Evolutionary conservation across 1,140 invertebrate genomes (phyloP), one percentile per base, ranked within the genome.

Genomic region (Magallana angulata): DNA sequence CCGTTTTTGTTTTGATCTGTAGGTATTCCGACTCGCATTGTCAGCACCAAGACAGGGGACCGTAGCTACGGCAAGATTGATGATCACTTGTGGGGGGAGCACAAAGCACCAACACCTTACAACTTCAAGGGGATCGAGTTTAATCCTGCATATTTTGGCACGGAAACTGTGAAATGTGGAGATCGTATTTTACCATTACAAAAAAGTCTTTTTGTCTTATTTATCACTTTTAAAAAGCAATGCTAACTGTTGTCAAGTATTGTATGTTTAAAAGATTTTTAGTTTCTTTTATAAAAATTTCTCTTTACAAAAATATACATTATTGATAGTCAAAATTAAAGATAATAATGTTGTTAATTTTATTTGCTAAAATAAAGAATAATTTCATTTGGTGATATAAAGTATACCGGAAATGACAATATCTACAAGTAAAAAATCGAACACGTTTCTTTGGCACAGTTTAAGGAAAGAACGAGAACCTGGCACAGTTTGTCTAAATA

Each of bases 1-100:
- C 81, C 7, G 11, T 82, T 82, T 82, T 82, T 82, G 81, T 82
- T 58, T 57, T 82, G 81, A 82, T 82, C 81, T 76, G 68, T 76
- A 76, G 68, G 68, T 76, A 76, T 76, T 30, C 24, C 36, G 68
- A 76, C 68, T 76, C 68, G 68, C 24, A 76, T 76, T 76, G 68
- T 76, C 68, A 76, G 36, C 68, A 30, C 68, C 68, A 76, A 30
- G 68, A 76, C 68, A 24, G 36, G 68, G 68, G 24, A 76, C 18
- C 68, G 0, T 18, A 30, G 68, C 24, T 30, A 24, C 2, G 68
- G 24, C 18, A 76, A 76, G 68, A 76, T 76, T 76, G 68, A 76
- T 76, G 68, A 76, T 76, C 68, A 76, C 68, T 76, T 76, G 68
- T 76, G 68, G 68, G 68, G 68, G 68, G 18, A 76, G 68, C 68